A percentile compares a stretch with the other conserved stretches of the same genome.
phyloP scores from a whole-genome alignment of 2,888 invertebrate genomes.

The Epistrophella euchroma region DNA sequence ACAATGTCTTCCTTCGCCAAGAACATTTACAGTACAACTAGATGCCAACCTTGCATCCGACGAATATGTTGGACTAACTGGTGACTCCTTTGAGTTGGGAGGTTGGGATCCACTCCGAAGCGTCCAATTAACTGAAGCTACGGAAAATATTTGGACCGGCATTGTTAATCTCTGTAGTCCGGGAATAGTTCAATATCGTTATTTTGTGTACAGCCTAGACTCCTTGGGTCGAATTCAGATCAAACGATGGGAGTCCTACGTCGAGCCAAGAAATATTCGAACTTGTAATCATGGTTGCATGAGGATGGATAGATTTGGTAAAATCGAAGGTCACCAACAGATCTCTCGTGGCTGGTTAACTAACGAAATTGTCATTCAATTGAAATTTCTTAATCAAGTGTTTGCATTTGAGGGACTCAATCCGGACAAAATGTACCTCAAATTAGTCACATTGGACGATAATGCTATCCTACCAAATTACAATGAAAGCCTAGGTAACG shows the following conservation, averaged over 20 bases:
- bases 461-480: slow-evolving; percentile 53
- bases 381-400: slow-evolving; percentile 92
- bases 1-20: slow-evolving; percentile 74
- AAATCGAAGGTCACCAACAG: slow-evolving; percentile 76
- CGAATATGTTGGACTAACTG: slow-evolving; percentile 89
- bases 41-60: slow-evolving; percentile 85
- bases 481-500: slow-evolving; percentile 66
- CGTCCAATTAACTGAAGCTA: slow-evolving; percentile 83
- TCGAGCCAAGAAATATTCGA: slow-evolving; percentile 83
- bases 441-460: slow-evolving; percentile 81
- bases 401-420: slow-evolving; percentile 86
- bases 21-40: slow-evolving; percentile 82
- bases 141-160: slow-evolving; percentile 86
- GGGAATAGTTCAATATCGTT: slow-evolving; percentile 84
- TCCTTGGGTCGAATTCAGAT: slow-evolving; percentile 80
- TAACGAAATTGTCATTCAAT: slow-evolving; percentile 90
- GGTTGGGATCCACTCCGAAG: slow-evolving; percentile 88
- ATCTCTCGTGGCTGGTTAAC: slow-evolving; percentile 92
- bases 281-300: slow-evolving; percentile 74
- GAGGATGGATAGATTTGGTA: slow-evolving; percentile 72
- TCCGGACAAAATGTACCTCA: slow-evolving; percentile 83
- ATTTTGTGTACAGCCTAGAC: slow-evolving; percentile 81
- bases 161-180: slow-evolving; percentile 86
- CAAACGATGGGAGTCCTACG: slow-evolving; percentile 84
- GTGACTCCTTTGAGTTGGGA: slow-evolving; percentile 88